A percentile compares a stretch with the other conserved stretches of the same genome.
These are phyloP conservation scores for Drosophila seclusa DNA, from an alignment of 2,888 invertebrate genomes.

Conservation along the genomic window DNA sequence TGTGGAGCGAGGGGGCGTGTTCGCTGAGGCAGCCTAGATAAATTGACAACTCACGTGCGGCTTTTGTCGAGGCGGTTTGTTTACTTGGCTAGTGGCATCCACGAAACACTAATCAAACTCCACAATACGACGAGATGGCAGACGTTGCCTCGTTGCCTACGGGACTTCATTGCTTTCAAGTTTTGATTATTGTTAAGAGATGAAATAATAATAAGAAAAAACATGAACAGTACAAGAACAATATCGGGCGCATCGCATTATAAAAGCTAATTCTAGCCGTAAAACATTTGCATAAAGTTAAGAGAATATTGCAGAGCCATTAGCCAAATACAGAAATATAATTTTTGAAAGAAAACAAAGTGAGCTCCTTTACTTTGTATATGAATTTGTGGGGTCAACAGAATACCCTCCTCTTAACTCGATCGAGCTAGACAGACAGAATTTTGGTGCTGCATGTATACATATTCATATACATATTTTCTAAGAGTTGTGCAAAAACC, in stretches of 20 bases:
- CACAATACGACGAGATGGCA: too few relatives aligned
- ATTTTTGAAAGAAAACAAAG: not conserved
- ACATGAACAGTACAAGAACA: not conserved
- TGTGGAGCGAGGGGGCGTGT: not conserved
- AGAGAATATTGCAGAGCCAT: not conserved
- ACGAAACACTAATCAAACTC: not conserved
- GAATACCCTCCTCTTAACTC: not conserved
- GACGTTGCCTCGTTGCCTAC: not conserved
- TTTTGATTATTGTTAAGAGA: conserved; percentile 5
- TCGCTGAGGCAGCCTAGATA: conserved; percentile 30
- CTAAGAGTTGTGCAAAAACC: conserved; percentile 23
- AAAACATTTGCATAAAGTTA: conserved; percentile 14
- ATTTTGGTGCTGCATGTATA: conserved; percentile 4
- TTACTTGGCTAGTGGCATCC: conserved; percentile 24
- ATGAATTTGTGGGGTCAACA: conserved; percentile 9
- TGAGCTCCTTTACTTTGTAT: conserved; percentile 14
- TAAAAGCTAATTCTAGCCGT: not conserved
- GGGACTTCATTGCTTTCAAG: not conserved
- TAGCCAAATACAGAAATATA: conserved; percentile 6
- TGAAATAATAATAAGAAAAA: not conserved
- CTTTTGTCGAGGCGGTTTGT: conserved; percentile 31
- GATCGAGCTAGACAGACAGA: not conserved
- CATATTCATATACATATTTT: not conserved
- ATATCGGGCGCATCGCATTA: not conserved
- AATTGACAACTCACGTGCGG: conserved; percentile 65